Evolutionary conservation across 2,797 vertebrate genomes (phyloP), one percentile per base, ranked within the genome.

Genomic region (Ceryle rudis): DNA sequence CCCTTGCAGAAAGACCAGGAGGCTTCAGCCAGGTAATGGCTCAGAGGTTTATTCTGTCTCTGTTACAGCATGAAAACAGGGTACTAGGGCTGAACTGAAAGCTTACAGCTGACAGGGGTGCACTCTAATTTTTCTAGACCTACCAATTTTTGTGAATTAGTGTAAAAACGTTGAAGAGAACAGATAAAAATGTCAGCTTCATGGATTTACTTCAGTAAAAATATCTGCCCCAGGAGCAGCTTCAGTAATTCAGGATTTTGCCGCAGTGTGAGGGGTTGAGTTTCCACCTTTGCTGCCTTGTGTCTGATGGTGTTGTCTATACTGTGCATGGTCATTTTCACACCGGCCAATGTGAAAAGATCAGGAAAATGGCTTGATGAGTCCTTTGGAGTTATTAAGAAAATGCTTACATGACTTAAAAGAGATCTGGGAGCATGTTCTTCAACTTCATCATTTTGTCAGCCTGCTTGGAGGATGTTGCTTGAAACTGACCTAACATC

Each of bases 211-310:
- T 60, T 73, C 6, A 55, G 22, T 49, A 78, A 85, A 54, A 64
- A 29, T n/a, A n/a, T 60, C 62, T 78, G n/a, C 35, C 31, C 19
- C 6, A 9, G 39, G 10, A 49, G 7, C 26, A 33, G 44, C 60
- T 77, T 85, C 39, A 54, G 16, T n/a, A 62, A 55, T 57, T 67
- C 21, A 10, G 54, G 23, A 41, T 41, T 77, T 66, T 75, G 20
- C 47, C 0, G 0, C 14, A 13, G 14, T 17, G 33, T 2, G 33
- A 14, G 6, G 35, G n/a, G 9, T 62, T 62, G 52, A 26, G 49
- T 71, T 80, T 77, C 65, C 49, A 14, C 11, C 47, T 33, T 33
- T 67, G 29, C 70, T 44, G 35, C 54, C 44, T 31, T 44, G 0
- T 42, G 31, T 57, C 42, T 58, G 23, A 14, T 22, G 31, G 19